phyloP scores from a whole-genome alignment of 2,888 invertebrate species.

The Ochlodes sylvanus region DNA sequence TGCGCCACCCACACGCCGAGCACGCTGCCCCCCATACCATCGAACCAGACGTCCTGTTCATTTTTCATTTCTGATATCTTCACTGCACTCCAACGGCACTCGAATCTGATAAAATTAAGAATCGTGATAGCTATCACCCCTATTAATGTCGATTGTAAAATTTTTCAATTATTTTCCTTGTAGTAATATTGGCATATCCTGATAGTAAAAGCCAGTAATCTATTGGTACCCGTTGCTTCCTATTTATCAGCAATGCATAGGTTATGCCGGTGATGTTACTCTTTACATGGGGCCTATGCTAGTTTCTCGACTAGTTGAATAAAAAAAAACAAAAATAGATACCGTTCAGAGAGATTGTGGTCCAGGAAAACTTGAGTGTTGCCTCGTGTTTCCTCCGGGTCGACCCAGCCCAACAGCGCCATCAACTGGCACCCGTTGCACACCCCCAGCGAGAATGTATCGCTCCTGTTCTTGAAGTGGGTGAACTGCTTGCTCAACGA shows the following conservation, averaged over 20 bases:
- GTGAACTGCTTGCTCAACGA: conserved; percentile 90
- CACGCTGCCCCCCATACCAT: conserved; percentile 93
- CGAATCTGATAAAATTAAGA: conserved; percentile 66
- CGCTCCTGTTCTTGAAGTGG: conserved; percentile 88
- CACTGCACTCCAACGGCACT: conserved; percentile 92
- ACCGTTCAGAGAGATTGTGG: conserved; percentile 95
- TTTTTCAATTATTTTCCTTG: no score
- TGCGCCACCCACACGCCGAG: conserved; percentile 99
- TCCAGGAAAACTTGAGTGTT: conserved; percentile 88
- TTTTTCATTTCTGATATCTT: conserved; percentile 86
- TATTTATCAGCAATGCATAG: no score
- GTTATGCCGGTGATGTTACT: no score
- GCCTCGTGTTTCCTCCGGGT: conserved; percentile 66
- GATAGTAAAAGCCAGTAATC: no score
- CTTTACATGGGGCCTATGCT: no score
- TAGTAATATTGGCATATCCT: no score
- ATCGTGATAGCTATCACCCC: no score
- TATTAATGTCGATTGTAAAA: no score
- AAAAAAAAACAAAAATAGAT: conserved; percentile 48
- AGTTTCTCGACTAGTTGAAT: no score
- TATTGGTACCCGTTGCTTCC: no score
- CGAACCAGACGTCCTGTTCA: conserved; percentile 92
- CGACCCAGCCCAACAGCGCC: conserved; percentile 96
- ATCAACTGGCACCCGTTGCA: conserved; percentile 99
- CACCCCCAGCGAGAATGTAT: conserved; percentile 98